These are phyloP conservation scores for Uropsilus gracilis DNA, from an alignment of 2,113 vertebrate genomes.

Conservation along the genomic window DNA sequence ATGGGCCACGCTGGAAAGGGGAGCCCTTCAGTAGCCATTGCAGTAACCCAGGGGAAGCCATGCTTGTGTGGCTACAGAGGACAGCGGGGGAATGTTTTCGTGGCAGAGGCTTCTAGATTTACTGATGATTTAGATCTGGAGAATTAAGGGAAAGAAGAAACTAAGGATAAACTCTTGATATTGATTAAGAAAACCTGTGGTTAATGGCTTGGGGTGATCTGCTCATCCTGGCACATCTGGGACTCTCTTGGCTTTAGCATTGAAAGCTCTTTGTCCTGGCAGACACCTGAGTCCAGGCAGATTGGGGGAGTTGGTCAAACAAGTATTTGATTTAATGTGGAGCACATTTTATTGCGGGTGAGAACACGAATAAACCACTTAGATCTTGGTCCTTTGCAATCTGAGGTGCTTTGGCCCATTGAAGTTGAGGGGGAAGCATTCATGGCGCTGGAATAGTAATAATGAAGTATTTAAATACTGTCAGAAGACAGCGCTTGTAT, in stretches of 20 bases:
- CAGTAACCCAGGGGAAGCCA: background rate
- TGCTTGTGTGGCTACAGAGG: background rate
- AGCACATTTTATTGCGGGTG: background rate
- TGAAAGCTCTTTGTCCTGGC: background rate
- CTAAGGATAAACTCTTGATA: background rate
- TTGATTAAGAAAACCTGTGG: background rate
- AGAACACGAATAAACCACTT: background rate
- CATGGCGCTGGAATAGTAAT: background rate
- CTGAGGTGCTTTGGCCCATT: background rate
- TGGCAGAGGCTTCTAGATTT: background rate
- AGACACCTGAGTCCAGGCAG: background rate
- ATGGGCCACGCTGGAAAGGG: background rate
- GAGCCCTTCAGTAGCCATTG: background rate
- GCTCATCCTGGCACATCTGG: background rate
- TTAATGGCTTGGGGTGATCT: background rate
- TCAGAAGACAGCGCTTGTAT: background rate
- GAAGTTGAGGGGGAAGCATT: background rate
- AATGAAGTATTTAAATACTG: slow-evolving; percentile 3
- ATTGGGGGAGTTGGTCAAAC: background rate
- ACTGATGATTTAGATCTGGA: background rate
- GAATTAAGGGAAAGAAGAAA: background rate
- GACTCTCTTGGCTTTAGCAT: background rate
- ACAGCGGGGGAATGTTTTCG: background rate
- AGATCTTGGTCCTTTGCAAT: background rate
- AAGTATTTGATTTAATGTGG: background rate